These are phyloP conservation scores for Tanytarsus gracilentus DNA, from an alignment of 2,888 invertebrate genomes.

Conservation along the genomic window DNA sequence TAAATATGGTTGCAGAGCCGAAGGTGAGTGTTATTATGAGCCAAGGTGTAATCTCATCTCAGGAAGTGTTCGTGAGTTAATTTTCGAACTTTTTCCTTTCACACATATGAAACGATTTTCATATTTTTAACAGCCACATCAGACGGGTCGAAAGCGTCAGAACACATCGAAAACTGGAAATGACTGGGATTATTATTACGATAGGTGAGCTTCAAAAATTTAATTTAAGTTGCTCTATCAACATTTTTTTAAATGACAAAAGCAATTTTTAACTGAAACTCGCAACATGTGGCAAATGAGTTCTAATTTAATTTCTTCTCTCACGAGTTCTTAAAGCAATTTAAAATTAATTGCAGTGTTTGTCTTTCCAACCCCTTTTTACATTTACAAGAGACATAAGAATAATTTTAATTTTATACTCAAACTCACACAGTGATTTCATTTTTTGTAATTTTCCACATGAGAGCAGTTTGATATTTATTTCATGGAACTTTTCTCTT, in stretches of 20 bases:
- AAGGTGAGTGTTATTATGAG: conserved; percentile 43
- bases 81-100: conserved; percentile 3
- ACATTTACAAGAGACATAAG: neutral
- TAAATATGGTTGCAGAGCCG: conserved; percentile 61
- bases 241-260: too few species aligned
- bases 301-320: too few species aligned
- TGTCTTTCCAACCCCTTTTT: too few species aligned
- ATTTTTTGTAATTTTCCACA: conserved; percentile 27
- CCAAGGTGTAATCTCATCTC: too few species aligned
- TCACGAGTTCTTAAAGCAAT: too few species aligned
- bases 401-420: neutral
- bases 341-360: too few species aligned
- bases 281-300: too few species aligned
- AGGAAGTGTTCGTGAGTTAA: conserved; percentile 23
- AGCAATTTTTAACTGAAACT: too few species aligned
- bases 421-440: neutral
- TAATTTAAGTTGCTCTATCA: too few species aligned
- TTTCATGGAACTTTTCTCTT: neutral
- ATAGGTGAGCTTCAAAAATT: conserved; percentile 42
- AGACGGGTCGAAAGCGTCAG: conserved; percentile 52
- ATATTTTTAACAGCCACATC: conserved; percentile 51
- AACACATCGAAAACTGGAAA: conserved; percentile 53
- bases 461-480: neutral
- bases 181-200: conserved; percentile 55
- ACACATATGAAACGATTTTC: neutral